Evolutionary conservation across 2,888 invertebrate species (phyloP).

Genomic region (Anarsia innoxiella): DNA sequence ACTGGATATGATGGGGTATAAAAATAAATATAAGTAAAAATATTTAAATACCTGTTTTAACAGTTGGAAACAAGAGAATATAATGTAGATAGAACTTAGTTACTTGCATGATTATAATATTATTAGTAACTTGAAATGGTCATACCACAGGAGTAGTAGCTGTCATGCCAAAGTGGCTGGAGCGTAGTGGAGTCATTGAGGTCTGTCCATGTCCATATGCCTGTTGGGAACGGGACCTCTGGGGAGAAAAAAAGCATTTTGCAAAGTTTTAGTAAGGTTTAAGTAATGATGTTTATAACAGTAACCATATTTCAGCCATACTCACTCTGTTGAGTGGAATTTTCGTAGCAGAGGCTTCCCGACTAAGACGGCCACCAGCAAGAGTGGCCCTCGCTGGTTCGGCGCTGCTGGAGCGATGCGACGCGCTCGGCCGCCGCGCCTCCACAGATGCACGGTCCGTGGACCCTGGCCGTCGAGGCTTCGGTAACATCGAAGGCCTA

Average conservation of each 20-base stretch:
- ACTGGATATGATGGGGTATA: too few relatives aligned
- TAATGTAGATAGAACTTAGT: too few relatives aligned
- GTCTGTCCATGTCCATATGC: conserved; percentile 44
- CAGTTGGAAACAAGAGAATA: too few relatives aligned
- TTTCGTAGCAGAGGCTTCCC: conserved; percentile 58
- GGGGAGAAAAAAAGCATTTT: too few relatives aligned
- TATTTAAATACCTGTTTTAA: too few relatives aligned
- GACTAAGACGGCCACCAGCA: conserved; percentile 40
- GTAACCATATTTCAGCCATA: too few relatives aligned
- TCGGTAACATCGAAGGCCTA: conserved; percentile 55
- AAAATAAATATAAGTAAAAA: not conserved
- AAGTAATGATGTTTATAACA: too few relatives aligned
- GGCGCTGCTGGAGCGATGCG: conserved; percentile 55
- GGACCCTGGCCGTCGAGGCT: conserved; percentile 49
- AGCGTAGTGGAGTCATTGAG: conserved; percentile 43
- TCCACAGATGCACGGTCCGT: conserved; percentile 54
- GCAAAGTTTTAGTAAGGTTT: too few relatives aligned
- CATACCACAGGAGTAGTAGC: conserved; percentile 51
- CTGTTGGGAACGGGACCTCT: conserved; percentile 59
- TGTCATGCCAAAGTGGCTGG: conserved; percentile 39
- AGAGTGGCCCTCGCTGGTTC: conserved; percentile 48
- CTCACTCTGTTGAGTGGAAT: conserved; percentile 43
- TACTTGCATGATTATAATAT: too few relatives aligned
- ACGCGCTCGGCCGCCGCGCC: conserved; percentile 43
- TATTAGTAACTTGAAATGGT: too few relatives aligned